phyloP scores from a whole-genome alignment of 2,888 invertebrate genomes.

The Trissonchulus latispiculum region DNA sequence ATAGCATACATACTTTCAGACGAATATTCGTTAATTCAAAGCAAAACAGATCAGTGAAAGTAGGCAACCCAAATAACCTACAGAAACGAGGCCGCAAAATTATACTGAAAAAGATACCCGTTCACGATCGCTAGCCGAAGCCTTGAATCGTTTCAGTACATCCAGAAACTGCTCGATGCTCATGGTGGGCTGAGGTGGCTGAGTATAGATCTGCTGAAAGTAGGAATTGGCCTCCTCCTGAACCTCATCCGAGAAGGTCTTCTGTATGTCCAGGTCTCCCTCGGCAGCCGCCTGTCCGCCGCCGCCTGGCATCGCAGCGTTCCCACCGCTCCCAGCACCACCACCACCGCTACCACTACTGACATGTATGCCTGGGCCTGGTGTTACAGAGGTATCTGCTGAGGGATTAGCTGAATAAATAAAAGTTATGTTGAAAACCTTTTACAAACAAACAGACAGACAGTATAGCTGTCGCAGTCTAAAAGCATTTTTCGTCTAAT shows the following conservation, averaged over 20 bases:
- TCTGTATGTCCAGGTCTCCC: constrained; percentile 55
- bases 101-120: constrained; percentile 52
- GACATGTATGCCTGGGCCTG: no score
- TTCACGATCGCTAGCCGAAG: constrained; percentile 74
- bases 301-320: neutral
- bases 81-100: no score
- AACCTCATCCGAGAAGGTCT: constrained; percentile 74
- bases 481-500: no score
- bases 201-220: constrained; percentile 92
- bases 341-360: neutral
- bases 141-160: constrained; percentile 88
- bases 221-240: constrained; percentile 98
- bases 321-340: constrained; percentile 19
- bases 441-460: no score
- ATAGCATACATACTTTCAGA: no score
- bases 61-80: no score
- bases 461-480: no score
- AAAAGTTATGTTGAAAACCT: no score
- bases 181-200: constrained; percentile 62
- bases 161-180: constrained; percentile 91
- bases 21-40: no score
- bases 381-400: no score
- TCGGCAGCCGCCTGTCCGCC: constrained; percentile 41
- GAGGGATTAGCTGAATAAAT: no score
- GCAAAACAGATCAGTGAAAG: no score